Evolutionary conservation across 2,888 invertebrate species (phyloP), one percentile per base, ranked within the genome.

Genomic region (Agonopterix heracliana): DNA sequence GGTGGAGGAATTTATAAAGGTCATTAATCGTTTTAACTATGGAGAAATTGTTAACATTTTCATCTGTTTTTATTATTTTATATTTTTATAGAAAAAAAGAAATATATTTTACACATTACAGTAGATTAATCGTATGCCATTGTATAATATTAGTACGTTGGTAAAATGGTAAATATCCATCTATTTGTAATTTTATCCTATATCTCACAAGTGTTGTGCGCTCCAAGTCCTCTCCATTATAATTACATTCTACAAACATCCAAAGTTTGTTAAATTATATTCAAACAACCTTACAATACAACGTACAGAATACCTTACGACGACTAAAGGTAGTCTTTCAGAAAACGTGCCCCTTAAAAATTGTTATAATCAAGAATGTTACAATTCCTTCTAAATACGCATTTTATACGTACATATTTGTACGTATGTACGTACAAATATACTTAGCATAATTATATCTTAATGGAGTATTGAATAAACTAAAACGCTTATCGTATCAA

Each of bases 121-220:
- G n/a, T 38, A 38, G 58, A 64, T 55, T 60, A 54, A 64, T 65
- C 52, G 55, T 62, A 56, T 52, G 56, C 68, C 68, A 58, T 56
- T 64, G 61, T 63, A 63, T 60, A 60, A 54, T 58, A 59, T 63
- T 59, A 63, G 60, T 64, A 61, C 49, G 55, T 26, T 26, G 26
- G 26, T 26, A 26, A 26, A 38, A 5, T 26, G 26, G 26, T 26
- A 26, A 26, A 38, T 38, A 38, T 38, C 38, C 9, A 38, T 38
- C 38, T 59, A 68, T 71, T 54, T 67, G 67, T 74, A 74, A 55
- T 64, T 59, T 72, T 74, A 80, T 64, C 57, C 71, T 83, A 48
- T 44, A 82, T 82, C 80, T 87, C 87, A 87, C 87, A 75, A 60
- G 75, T 74, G 59, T 87, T 87, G 87, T 87, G 87, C 87, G 87